Evolutionary conservation across 2,113 vertebrate species (phyloP).

Genomic region (Apodemus sylvaticus): DNA sequence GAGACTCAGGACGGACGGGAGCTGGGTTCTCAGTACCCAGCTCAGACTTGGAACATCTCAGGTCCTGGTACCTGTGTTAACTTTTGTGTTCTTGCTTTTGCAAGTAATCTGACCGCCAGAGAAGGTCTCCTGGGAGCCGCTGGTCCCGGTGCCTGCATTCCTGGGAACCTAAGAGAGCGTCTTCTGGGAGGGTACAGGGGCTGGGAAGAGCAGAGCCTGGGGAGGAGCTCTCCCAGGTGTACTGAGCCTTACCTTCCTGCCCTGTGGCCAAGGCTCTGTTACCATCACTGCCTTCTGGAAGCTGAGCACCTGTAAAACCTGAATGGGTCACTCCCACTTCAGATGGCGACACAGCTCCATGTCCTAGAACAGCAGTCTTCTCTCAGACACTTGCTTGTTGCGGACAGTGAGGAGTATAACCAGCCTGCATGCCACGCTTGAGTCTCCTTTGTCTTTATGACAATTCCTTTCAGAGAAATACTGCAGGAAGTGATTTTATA

Average conservation of each 20-base stretch:
- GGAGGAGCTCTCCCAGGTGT: too few relatives aligned
- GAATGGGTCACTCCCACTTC: too few relatives aligned
- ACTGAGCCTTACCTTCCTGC: not conserved
- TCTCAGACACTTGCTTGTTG: not conserved
- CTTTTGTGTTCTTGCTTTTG: not conserved
- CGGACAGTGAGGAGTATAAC: not conserved
- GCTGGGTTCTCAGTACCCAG: not conserved
- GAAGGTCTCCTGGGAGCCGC: not conserved
- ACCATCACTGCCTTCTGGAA: not conserved
- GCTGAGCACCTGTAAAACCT: not conserved
- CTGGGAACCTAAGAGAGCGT: not conserved
- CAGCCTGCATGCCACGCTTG: not conserved
- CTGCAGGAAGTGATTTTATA: not conserved
- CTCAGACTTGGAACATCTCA: accelerated
- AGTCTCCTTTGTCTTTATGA: not conserved
- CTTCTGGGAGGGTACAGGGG: not conserved
- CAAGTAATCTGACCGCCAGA: not conserved
- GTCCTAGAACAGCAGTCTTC: accelerated
- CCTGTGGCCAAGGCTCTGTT: not conserved
- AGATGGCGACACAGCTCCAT: not conserved
- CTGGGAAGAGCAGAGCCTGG: not conserved
- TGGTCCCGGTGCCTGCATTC: not conserved
- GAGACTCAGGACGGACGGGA: not conserved
- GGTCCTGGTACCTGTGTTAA: not conserved
- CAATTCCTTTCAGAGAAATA: not conserved